These are phyloP conservation scores for Galago senegalensis DNA, from an alignment of 2,797 vertebrate species.

Conservation along the genomic window DNA sequence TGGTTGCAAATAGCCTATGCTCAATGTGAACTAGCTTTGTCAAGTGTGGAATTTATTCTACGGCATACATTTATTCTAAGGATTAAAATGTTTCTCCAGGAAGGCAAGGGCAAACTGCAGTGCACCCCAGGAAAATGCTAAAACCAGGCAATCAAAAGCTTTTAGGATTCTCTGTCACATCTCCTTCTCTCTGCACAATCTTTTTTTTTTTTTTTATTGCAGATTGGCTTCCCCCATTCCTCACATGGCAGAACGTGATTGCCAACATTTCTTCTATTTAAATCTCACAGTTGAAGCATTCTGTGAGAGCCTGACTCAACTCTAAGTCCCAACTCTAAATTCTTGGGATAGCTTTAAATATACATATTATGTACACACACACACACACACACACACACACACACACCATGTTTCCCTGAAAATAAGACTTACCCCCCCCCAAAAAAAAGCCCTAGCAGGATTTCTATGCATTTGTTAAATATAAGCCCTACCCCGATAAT, in stretches of 20 bases:
- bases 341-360: not conserved
- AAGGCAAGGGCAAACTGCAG: not conserved
- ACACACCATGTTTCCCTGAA: not conserved
- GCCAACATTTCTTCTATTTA: not conserved
- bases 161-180: conserved; percentile 14
- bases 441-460: too few species aligned
- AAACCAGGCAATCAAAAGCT: conserved; percentile 30
- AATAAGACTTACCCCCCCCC: too few species aligned
- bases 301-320: not conserved
- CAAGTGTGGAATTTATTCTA: conserved; percentile 33
- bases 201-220: conserved; percentile 28
- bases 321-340: not conserved
- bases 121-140: conserved; percentile 24
- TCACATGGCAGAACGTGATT: not conserved
- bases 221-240: not conserved
- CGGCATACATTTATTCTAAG: conserved; percentile 26
- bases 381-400: not conserved
- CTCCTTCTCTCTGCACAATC: not conserved
- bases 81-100: conserved; percentile 46
- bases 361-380: not conserved
- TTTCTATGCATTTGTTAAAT: too few species aligned
- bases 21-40: conserved; percentile 39
- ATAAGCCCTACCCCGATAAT: too few species aligned
- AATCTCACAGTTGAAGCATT: not conserved
- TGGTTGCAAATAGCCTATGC: conserved; percentile 24